A percentile compares a stretch with the other conserved stretches of the same genome.
Evolutionary conservation across 2,888 invertebrate species (phyloP).

Genomic region (Aphelenchoides bicaudatus): DNA sequence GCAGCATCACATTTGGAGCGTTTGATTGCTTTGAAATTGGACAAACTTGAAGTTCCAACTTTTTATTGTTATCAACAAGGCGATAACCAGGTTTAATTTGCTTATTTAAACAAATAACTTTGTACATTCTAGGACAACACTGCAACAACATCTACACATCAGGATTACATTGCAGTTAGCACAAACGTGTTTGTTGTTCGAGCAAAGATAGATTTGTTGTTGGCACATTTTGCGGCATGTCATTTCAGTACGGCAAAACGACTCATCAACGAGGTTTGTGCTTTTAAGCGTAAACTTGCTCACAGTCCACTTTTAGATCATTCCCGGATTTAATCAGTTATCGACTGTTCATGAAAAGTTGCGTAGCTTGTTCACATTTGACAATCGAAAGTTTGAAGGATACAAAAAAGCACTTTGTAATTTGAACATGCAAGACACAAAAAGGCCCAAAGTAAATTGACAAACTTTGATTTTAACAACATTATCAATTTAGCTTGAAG

Average conservation of each 20-base stretch:
- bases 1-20: conserved; percentile 20
- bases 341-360: not conserved
- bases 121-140: no score
- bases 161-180: not conserved
- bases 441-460: not conserved
- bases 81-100: no score
- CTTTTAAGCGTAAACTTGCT: not conserved
- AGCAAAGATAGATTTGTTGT: conserved; percentile 27
- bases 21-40: conserved; percentile 4
- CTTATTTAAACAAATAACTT: no score
- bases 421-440: not conserved
- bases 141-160: no score
- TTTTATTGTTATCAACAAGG: not conserved
- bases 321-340: not conserved
- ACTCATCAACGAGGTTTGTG: not conserved
- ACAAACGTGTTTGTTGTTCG: not conserved
- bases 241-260: conserved; percentile 27
- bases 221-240: conserved; percentile 36
- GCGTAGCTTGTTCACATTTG: not conserved
- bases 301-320: not conserved
- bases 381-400: not conserved
- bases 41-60: conserved; percentile 17
- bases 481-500: not conserved
- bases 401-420: not conserved
- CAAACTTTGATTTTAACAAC: no score